Evolutionary conservation across 2,888 invertebrate genomes (phyloP), one percentile per base, ranked within the genome.

Genomic region (Caradrina clavipalpis): DNA sequence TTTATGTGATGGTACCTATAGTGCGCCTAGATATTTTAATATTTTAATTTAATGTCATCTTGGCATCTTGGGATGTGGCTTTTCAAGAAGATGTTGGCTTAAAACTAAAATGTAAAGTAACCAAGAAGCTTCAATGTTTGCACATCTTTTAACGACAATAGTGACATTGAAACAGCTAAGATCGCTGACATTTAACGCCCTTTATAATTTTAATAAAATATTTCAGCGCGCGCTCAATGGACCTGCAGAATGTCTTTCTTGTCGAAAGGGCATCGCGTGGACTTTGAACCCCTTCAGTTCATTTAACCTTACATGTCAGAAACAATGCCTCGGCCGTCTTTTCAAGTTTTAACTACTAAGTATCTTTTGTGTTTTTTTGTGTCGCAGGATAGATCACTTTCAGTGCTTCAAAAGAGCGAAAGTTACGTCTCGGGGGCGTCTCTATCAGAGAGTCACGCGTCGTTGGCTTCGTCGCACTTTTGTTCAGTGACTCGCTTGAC

Each of bases 371-470:
- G 51, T 81, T 73, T 67, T n/a, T 76, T 74, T 67, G 50, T 51
- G 62, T 67, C 55, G 21, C 49, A 26, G 53, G 31, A 56, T 65
- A 67, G 76, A 78, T 80, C 65, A 69, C 77, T 77, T 77, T 75
- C 71, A 69, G 73, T 60, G 67, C 66, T 80, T 71, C 65, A 74
- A 71, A 83, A 75, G 76, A 68, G 71, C 61, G 65, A 83, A 80
- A 82, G 78, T 80, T 78, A 75, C 76, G 69, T 74, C 76, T 70
- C 63, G 56, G 71, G 69, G 80, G 82, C 72, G 79, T 80, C 82
- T 88, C 89, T 93, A 93, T 93, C 92, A 77, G 84, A 67, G 76
- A 80, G 75, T 90, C 87, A 92, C 92, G 90, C 91, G 86, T 90
- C 92, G 91, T 89, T 92, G 91, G 81, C 83, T 89, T 73, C 86